These are phyloP conservation scores for Trissolcus japonicus DNA, from an alignment of 2,888 invertebrate species.

Conservation along the genomic window DNA sequence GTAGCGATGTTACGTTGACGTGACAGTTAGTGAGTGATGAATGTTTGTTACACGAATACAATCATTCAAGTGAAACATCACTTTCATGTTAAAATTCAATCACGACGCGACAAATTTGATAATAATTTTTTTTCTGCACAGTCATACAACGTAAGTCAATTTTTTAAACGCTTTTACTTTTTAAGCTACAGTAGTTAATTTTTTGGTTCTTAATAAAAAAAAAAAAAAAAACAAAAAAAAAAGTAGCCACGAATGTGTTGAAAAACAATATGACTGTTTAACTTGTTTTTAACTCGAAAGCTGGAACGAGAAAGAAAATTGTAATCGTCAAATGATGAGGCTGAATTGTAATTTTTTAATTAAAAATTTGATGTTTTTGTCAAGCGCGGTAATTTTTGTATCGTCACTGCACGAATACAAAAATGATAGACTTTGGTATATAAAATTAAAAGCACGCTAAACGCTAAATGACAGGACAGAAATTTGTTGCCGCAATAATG, in stretches of 20 bases:
- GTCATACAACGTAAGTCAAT: too few species aligned
- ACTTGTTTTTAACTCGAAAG: background rate
- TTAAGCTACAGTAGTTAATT: too few species aligned
- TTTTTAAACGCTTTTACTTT: too few species aligned
- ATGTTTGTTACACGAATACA: constrained; percentile 50
- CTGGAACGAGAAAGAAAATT: constrained; percentile 11
- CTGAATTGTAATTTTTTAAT: constrained; percentile 21
- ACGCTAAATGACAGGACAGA: too few species aligned
- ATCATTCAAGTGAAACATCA: constrained; percentile 45
- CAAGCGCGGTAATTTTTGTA: constrained; percentile 23
- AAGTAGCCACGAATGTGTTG: background rate
- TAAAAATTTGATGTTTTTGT: constrained; percentile 28
- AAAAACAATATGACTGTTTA: background rate
- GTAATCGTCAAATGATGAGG: constrained; percentile 15
- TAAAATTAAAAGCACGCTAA: too few species aligned
- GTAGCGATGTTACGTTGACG: constrained; percentile 47
- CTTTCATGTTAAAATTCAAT: constrained; percentile 47
- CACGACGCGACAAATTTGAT: constrained; percentile 31
- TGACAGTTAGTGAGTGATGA: constrained; percentile 53
- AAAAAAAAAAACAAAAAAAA: too few species aligned
- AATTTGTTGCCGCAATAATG: background rate
- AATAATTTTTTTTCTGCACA: too few species aligned
- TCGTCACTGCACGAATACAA: constrained; percentile 20
- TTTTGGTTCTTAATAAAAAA: too few species aligned
- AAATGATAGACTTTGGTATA: constrained; percentile 13